Evolutionary conservation across 1,140 invertebrate species (phyloP), one percentile per base, ranked within the genome.

Genomic region (Heliothis subflexa): DNA sequence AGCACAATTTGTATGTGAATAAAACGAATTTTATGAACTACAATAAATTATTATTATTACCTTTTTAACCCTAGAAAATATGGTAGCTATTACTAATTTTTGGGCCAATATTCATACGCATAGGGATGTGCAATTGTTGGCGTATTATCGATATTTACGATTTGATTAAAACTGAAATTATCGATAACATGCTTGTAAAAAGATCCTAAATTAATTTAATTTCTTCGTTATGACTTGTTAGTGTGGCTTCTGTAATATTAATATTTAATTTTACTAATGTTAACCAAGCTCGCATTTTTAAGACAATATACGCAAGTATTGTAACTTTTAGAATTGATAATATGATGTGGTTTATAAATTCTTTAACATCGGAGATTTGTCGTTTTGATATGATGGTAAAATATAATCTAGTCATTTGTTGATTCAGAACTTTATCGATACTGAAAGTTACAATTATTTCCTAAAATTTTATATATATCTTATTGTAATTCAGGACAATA

Each of bases 291-390:
- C 33, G 9, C 33, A 40, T 5, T 40, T 40, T 2, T n/a, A 52
- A 50, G 14, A 5, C 55, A 12, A 25, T 12, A 25, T 25, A 59
- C 25, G 12, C 12, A 25, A 25, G 10, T 12, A 25, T 25, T 21
- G 18, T 33, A 61, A 28, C 5, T 33, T 61, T 25, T 21, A 33
- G 25, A 28, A 61, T 25, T 13, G 21, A 40, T 28, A 7, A n/a
- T 4, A 28, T 25, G 55, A 28, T 59, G 21, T 25, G 55, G 18
- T 25, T 59, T 59, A 25, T 62, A 62, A 33, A 62, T 62, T 62
- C 13, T n/a, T 33, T 40, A 40, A n/a, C 33, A 62, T 40, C 59
- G n/a, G n/a, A 40, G 25, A 33, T 40, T 13, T 40, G 11, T 33
- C 28, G 59, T 33, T 33, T 40, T 28, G 25, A 40, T 62, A 62